A percentile compares a stretch with the other conserved stretches of the same genome.
These are phyloP conservation scores for Panzeria rudis DNA, from an alignment of 2,888 invertebrate genomes.

Conservation along the genomic window DNA sequence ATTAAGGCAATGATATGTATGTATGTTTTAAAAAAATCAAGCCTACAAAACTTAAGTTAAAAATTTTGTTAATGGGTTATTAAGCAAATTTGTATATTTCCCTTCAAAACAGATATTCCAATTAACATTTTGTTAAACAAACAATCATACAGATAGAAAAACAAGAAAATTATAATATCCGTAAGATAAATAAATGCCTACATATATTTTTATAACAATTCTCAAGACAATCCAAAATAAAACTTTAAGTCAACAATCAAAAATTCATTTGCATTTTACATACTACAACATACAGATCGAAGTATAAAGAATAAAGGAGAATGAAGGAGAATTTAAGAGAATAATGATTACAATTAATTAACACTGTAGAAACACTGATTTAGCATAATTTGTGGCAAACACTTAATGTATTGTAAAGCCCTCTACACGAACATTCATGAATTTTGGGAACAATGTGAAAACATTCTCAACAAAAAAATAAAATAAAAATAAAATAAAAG, in stretches of 20 bases:
- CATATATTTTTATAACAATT: constrained; percentile 24
- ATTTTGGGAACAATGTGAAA: constrained; percentile 28
- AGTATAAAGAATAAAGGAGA: neutral
- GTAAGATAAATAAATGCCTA: constrained; percentile 44
- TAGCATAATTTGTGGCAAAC: constrained; percentile 75
- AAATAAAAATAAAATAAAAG: constrained; percentile 20
- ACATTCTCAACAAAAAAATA: neutral
- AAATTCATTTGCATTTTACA: constrained; percentile 57
- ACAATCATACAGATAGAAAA: constrained; percentile 31
- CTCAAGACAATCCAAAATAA: constrained; percentile 27
- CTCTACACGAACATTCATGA: constrained; percentile 51
- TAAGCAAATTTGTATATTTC: constrained; percentile 1
- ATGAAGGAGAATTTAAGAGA: constrained; percentile 15
- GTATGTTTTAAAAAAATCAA: neutral
- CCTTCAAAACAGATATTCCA: constrained; percentile 36
- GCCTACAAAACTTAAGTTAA: neutral
- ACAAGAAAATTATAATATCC: constrained; percentile 57
- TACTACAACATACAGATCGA: neutral
- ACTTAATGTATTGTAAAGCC: constrained; percentile 53
- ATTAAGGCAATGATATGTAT: too few relatives aligned
- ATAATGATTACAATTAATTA: constrained; percentile 74
- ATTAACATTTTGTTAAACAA: constrained; percentile 61
- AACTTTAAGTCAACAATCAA: constrained; percentile 50
- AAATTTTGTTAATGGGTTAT: neutral
- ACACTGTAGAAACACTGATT: constrained; percentile 75